Percentiles rank a stretch among this genome's conserved stretches.
phyloP scores from a whole-genome alignment of 2,797 vertebrate genomes.

The Sciurus carolinensis region DNA sequence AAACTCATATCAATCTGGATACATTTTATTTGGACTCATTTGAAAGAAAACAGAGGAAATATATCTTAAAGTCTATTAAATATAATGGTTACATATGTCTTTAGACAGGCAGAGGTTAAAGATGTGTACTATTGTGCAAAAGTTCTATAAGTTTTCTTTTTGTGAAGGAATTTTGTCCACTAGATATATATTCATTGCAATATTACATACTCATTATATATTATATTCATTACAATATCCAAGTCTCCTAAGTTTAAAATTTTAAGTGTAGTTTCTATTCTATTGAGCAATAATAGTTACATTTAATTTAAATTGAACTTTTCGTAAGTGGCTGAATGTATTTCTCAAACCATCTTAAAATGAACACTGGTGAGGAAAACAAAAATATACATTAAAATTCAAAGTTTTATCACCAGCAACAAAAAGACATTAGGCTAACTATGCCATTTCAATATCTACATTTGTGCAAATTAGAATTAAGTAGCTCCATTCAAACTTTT shows the following conservation, averaged over 20 bases:
- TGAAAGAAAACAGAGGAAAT: slow-evolving; percentile 55
- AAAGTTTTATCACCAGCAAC: slow-evolving; percentile 35
- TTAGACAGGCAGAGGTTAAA: slow-evolving; percentile 70
- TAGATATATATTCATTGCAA: slow-evolving; percentile 71
- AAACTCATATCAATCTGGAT: slow-evolving; percentile 20
- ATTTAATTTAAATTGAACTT: slow-evolving; percentile 69
- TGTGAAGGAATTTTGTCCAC: slow-evolving; percentile 31
- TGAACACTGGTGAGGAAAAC: neutral
- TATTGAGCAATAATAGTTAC: neutral
- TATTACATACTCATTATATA: neutral
- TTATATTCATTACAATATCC: neutral
- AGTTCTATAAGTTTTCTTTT: slow-evolving; percentile 27
- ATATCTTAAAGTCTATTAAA: slow-evolving; percentile 59
- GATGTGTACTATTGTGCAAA: slow-evolving; percentile 60
- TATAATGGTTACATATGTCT: slow-evolving; percentile 37
- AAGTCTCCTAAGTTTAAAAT: slow-evolving; percentile 68
- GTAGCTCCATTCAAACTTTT: neutral
- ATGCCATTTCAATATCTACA: neutral
- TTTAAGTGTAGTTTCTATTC: slow-evolving; percentile 68
- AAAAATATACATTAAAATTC: slow-evolving; percentile 50
- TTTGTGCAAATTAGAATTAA: neutral
- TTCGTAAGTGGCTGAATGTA: neutral
- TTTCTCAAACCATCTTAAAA: slow-evolving; percentile 60
- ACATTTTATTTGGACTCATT: slow-evolving; percentile 13
- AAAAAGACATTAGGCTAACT: neutral